phyloP scores from a whole-genome alignment of 2,888 invertebrate species.

The Ophion ventricosus region DNA sequence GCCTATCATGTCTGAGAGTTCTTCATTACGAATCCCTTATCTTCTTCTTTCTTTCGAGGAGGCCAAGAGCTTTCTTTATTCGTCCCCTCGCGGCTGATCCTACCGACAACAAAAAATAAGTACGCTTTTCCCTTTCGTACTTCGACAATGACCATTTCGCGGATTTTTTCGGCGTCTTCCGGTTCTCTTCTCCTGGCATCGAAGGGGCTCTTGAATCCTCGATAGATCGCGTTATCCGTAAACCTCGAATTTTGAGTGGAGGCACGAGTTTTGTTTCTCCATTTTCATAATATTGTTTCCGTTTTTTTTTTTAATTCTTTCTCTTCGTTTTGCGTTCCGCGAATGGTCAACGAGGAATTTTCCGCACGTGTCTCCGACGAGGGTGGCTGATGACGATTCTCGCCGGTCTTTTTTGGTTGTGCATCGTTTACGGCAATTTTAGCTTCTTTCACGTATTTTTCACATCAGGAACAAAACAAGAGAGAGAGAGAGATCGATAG shows the following conservation, averaged over 20 bases:
- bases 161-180: not conserved
- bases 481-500: constrained; percentile 27
- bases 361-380: not conserved
- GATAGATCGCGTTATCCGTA: not conserved
- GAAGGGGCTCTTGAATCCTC: not conserved
- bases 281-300: not conserved
- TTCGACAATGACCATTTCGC: not conserved
- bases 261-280: not conserved
- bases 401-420: not conserved
- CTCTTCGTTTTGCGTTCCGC: not conserved
- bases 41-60: constrained; percentile 5
- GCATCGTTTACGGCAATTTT: not conserved
- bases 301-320: not conserved
- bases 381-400: not conserved
- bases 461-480: constrained; percentile 1
- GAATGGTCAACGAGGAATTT: not conserved
- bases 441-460: constrained; percentile 6
- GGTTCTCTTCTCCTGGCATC: not conserved
- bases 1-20: constrained; percentile 57
- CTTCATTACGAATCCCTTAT: constrained; percentile 34
- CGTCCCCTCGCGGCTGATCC: not conserved
- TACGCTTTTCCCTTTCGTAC: not conserved
- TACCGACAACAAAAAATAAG: not conserved
- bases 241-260: not conserved
- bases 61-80: not conserved